Percentiles rank a stretch among this genome's conserved stretches.
phyloP scores from a whole-genome alignment of 2,888 invertebrate genomes.

The Branchellion lobata region DNA sequence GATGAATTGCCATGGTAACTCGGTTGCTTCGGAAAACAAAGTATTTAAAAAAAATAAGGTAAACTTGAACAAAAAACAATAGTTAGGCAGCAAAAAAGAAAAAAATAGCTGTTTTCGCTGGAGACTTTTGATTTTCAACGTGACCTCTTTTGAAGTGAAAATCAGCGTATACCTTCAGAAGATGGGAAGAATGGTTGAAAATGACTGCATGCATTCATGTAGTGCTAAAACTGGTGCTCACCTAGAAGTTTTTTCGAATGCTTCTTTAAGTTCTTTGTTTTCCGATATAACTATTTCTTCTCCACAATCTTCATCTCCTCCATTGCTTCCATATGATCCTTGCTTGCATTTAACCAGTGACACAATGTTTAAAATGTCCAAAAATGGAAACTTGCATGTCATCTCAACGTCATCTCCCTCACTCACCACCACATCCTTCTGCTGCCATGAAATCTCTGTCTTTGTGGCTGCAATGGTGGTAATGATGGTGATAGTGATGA shows the following conservation, averaged over 20 bases:
- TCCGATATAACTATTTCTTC: not conserved
- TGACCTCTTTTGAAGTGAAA: not conserved
- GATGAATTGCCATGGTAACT: not conserved
- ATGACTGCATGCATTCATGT: too few species aligned
- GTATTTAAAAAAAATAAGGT: too few species aligned
- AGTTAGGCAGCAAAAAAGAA: too few species aligned
- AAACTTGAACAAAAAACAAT: too few species aligned
- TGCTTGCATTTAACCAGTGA: not conserved
- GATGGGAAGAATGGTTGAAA: too few species aligned
- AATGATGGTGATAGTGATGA: too few species aligned
- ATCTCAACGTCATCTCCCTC: not conserved
- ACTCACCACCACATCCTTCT: not conserved
- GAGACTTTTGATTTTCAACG: not conserved
- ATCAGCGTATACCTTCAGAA: not conserved
- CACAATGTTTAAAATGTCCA: not conserved
- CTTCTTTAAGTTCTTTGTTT: not conserved
- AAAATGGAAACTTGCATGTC: not conserved
- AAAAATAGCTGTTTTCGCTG: too few species aligned
- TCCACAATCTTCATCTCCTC: too few species aligned
- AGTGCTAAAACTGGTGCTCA: too few species aligned
- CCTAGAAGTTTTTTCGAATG: not conserved
- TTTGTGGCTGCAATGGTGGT: not conserved
- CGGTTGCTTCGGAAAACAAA: too few species aligned
- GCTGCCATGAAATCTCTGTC: not conserved
- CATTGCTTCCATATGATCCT: not conserved